Conservation (phyloP, 2,113 vertebrate species). For the Probosciger aterrimus region DNA sequence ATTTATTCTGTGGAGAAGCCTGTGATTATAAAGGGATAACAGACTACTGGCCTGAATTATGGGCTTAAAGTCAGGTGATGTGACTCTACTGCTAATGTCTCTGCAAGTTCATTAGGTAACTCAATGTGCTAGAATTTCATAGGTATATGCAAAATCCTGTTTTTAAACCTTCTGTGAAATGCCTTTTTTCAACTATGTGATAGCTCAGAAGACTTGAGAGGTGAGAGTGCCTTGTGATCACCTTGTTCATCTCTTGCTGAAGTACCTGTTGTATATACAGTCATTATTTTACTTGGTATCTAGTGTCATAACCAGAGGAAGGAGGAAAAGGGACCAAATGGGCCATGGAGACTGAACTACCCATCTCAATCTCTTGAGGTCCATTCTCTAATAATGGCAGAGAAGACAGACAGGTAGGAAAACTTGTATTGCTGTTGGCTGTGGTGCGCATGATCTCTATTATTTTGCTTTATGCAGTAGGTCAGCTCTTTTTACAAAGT, state of each 20-base stretch:
- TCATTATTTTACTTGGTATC: not conserved
- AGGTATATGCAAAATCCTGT: not conserved
- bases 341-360: not conserved
- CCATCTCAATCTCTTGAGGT: not conserved
- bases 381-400: not conserved
- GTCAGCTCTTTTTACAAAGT: not conserved
- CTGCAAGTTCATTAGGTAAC: not conserved
- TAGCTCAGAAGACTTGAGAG: not conserved
- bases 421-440: not conserved
- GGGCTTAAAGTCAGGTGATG: not conserved
- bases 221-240: not conserved
- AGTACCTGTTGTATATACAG: not conserved
- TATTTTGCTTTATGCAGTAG: not conserved
- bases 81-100: not conserved
- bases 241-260: not conserved
- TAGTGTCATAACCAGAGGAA: not conserved
- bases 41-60: not conserved
- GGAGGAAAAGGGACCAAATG: not conserved
- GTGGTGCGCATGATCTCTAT: not conserved
- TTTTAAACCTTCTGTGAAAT: not conserved
- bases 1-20: not conserved
- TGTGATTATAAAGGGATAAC: not conserved
- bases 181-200: rapidly evolving
- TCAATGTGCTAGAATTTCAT: not conserved
- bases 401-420: not conserved